These are phyloP conservation scores for Netelia fuscicornis DNA, from an alignment of 2,888 invertebrate species.

Conservation along the genomic window DNA sequence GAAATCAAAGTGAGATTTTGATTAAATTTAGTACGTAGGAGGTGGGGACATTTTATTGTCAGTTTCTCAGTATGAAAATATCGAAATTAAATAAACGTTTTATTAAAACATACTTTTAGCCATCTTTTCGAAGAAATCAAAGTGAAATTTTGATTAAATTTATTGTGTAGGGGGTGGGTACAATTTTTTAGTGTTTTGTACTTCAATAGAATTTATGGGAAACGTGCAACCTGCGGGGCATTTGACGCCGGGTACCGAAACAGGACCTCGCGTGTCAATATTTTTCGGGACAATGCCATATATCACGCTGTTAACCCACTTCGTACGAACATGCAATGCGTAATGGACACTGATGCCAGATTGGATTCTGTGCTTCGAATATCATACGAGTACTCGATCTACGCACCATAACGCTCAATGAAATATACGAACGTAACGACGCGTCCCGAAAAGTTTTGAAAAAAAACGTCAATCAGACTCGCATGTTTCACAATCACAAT, in stretches of 20 bases:
- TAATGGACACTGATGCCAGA: constrained; percentile 40
- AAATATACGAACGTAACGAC: neutral
- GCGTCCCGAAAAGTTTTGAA: no score
- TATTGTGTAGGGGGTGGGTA: neutral
- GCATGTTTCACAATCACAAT: no score
- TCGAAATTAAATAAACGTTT: no score
- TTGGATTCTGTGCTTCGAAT: constrained; percentile 24
- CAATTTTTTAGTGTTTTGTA: constrained; percentile 1
- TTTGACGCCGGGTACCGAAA: constrained; percentile 50
- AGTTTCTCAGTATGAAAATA: no score
- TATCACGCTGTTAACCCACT: constrained; percentile 62
- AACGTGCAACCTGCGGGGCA: neutral
- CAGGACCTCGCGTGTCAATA: constrained; percentile 60
- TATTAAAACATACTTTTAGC: no score
- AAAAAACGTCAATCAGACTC: no score
- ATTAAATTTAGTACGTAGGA: constrained; percentile 17
- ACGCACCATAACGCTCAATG: neutral
- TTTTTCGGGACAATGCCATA: constrained; percentile 52
- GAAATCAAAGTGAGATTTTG: constrained; percentile 1
- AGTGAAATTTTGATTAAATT: constrained; percentile 31
- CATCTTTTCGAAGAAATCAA: neutral
- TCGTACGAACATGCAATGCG: constrained; percentile 43
- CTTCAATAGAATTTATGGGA: neutral
- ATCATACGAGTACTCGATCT: neutral
- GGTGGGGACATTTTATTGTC: neutral